Evolutionary conservation across 1,140 invertebrate genomes (phyloP), one percentile per base, ranked within the genome.

Genomic region (Drosophila nikananu): DNA sequence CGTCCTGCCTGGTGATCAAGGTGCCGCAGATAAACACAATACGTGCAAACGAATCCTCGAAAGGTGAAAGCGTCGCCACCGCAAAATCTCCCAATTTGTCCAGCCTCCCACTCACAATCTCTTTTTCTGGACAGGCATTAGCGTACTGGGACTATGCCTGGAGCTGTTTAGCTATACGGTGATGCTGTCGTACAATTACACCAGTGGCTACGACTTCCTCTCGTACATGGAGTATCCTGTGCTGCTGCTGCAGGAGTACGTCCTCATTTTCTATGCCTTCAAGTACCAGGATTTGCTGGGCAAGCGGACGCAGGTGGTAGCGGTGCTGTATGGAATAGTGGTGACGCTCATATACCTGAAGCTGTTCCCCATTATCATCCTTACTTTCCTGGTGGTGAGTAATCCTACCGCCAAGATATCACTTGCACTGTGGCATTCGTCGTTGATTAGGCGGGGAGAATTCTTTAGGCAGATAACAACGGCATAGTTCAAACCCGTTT

Each of bases 191-290:
- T 96, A 96, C 77, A 96, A 96, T 83, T 96, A 94, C 81, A 94
- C 93, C 10, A 96, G 95, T 92, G 94, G 93, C 30, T 96, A 96
- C 92, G 93, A 95, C 7, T 68, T 96, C 7, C 81, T 96, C 4
- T 95, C 95, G 0, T 96, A 96, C 72, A 92, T 96, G 93, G 96
- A 96, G 72, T 96, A 96, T 92, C 95, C 95, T 27, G 94, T 96
- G 64, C 94, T 96, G 66, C 82, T 96, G 74, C 64, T 94, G 17
- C 95, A 96, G 92, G 95, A 96, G 92, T 94, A 95, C 65, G 93
- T 95, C 30, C 80, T 96, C 12, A 95, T 96, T 70, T 95, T 93
- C 66, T 93, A 95, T 48, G 95, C 95, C 4, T 86, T 96, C 10
- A 94, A 95, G 73, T 96, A 96, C 92, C 93, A 94, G 71, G 92